Evolutionary conservation across 2,113 vertebrate species (phyloP).

Genomic region (Rattus norvegicus): GRCr8 NC_086030.1:11419501-11420000

Average conservation of each 20-base stretch:
- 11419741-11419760: neutral
- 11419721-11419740: neutral
- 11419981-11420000: no score
- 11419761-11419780: conserved; percentile 9
- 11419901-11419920: no score
- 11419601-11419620: neutral
- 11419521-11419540: neutral
- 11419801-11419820: neutral
- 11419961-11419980: no score
- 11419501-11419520: neutral
- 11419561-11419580: neutral
- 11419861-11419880: no score
- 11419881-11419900: no score
- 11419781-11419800: neutral
- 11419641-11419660: neutral
- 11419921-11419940: no score
- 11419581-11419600: neutral
- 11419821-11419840: conserved; percentile 9
- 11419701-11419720: fast-evolving
- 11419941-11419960: no score
- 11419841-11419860: no score
- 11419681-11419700: neutral
- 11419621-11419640: no score
- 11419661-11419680: neutral
- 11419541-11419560: neutral